A percentile compares a stretch with the other conserved stretches of the same genome.
phyloP scores from a whole-genome alignment of 1,140 invertebrate species.

The Zeugodacus cucurbitae region DNA sequence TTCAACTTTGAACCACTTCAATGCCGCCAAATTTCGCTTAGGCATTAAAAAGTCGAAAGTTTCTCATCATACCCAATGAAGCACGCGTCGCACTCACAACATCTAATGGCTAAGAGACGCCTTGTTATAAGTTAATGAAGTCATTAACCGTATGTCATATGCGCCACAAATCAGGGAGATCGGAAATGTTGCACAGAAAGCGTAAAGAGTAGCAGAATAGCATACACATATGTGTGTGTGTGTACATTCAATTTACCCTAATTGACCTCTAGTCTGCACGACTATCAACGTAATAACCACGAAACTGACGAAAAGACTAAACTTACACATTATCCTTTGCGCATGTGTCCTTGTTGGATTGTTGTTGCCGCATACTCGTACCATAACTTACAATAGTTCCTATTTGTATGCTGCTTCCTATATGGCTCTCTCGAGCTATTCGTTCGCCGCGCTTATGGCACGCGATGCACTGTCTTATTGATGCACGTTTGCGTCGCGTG shows the following conservation, averaged over 20 bases:
- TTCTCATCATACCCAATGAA: slow-evolving; percentile 11
- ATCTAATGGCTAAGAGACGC: background rate
- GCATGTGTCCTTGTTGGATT: background rate
- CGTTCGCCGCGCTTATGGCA: background rate
- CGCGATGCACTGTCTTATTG: background rate
- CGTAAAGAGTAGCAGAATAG: background rate
- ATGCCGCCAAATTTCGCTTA: background rate
- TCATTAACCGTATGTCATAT: slow-evolving; percentile 43
- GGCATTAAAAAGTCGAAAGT: slow-evolving; percentile 25
- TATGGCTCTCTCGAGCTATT: background rate
- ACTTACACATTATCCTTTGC: background rate
- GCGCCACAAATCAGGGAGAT: background rate
- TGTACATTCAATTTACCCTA: background rate
- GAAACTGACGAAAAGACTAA: background rate
- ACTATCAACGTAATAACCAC: background rate
- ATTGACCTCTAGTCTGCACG: background rate
- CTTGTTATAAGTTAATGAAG: slow-evolving; percentile 14
- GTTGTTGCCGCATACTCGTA: background rate
- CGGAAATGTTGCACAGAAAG: slow-evolving; percentile 1
- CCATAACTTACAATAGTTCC: too few relatives aligned
- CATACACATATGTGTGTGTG: background rate
- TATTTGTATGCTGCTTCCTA: too few relatives aligned
- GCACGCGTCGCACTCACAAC: background rate
- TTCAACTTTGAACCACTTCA: background rate
- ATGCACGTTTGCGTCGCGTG: background rate